These are phyloP conservation scores for Rhaphigaster nebulosa DNA, from an alignment of 2,888 invertebrate species.

Conservation along the genomic window DNA sequence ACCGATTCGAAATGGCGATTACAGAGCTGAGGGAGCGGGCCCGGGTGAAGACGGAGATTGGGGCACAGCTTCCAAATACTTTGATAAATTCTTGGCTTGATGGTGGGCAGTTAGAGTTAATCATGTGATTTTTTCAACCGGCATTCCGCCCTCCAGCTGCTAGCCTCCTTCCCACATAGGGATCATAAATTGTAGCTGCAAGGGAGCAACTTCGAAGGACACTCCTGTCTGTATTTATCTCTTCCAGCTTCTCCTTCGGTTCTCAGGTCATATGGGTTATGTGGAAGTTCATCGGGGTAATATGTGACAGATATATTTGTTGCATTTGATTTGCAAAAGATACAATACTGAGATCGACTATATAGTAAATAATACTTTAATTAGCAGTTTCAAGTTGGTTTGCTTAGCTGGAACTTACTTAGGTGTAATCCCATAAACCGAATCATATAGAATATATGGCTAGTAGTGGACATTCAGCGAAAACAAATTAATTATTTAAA, in stretches of 20 bases:
- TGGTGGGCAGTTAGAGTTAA: conserved; percentile 50
- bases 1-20: conserved; percentile 27
- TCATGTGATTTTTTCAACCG: conserved; percentile 43
- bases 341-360: too few relatives aligned
- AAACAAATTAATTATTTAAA: too few relatives aligned
- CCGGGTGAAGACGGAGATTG: too few relatives aligned
- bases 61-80: conserved; percentile 48
- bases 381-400: too few relatives aligned
- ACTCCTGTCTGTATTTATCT: conserved; percentile 17
- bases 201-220: conserved; percentile 38
- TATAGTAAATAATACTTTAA: too few relatives aligned
- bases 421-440: too few relatives aligned
- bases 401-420: too few relatives aligned
- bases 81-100: conserved; percentile 49
- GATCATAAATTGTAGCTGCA: conserved; percentile 38
- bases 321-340: too few relatives aligned
- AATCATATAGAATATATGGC: too few relatives aligned
- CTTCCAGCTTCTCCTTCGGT: not conserved
- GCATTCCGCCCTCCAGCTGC: conserved; percentile 41
- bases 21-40: conserved; percentile 10
- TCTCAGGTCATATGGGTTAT: not conserved
- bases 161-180: conserved; percentile 41
- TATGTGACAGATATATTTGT: too few relatives aligned
- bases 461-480: too few relatives aligned
- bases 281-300: not conserved